A percentile compares a stretch with the other conserved stretches of the same genome.
phyloP scores from a whole-genome alignment of 1,140 invertebrate genomes.

The Eriocheir sinensis region DNA sequence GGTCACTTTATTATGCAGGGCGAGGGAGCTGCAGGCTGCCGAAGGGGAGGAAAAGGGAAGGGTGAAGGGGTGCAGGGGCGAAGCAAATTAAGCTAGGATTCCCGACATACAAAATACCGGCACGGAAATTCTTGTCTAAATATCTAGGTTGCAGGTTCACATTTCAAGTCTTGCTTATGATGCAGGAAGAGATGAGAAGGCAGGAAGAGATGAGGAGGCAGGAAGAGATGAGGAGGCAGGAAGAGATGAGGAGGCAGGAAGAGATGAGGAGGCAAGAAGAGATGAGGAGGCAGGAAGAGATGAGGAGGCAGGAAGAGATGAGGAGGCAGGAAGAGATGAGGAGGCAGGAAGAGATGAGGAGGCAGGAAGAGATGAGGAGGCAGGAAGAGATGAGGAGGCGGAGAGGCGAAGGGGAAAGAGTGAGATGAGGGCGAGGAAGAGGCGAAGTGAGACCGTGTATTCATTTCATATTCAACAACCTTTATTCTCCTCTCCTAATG shows the following conservation, averaged over 20 bases:
- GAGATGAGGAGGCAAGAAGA: no score
- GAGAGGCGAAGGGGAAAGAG: not conserved
- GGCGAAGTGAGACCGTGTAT: not conserved
- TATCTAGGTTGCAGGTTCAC: not conserved
- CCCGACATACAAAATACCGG: not conserved
- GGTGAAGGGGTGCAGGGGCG: not conserved
- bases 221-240: no score
- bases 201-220: no score
- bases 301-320: no score
- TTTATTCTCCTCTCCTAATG: slow-evolving; percentile 15
- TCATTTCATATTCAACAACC: not conserved
- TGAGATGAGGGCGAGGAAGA: not conserved
- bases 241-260: no score
- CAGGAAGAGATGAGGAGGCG: not conserved
- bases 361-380: not conserved
- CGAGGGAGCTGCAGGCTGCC: not conserved
- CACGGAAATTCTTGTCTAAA: not conserved
- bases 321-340: no score
- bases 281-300: no score
- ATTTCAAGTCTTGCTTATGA: not conserved
- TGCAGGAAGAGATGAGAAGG: no score
- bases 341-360: no score
- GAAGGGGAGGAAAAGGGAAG: not conserved
- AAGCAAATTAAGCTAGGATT: not conserved
- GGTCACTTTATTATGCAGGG: not conserved